These are phyloP conservation scores for Eubasilissa regina DNA, from an alignment of 1,140 invertebrate species.

Conservation along the genomic window DNA sequence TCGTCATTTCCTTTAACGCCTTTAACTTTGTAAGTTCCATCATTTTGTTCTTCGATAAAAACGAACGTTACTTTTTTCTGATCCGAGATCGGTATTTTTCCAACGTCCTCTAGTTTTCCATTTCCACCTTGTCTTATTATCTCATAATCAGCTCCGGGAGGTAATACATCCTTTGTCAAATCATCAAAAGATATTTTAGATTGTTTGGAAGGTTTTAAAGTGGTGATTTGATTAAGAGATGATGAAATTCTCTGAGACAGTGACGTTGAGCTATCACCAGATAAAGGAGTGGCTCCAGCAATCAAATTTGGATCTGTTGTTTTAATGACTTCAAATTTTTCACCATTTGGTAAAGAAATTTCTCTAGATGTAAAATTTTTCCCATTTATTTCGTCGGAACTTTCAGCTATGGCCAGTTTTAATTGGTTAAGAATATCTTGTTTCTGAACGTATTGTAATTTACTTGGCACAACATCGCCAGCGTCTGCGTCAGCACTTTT, in stretches of 20 bases:
- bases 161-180: slow-evolving; percentile 82
- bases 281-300: slow-evolving; percentile 69
- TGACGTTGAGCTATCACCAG: slow-evolving; percentile 64
- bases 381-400: slow-evolving; percentile 75
- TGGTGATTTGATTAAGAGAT: slow-evolving; percentile 63
- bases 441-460: slow-evolving; percentile 65
- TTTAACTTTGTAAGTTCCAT: slow-evolving; percentile 87
- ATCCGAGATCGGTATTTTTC: slow-evolving; percentile 75
- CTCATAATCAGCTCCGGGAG: slow-evolving; percentile 84
- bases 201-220: slow-evolving; percentile 65
- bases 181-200: slow-evolving; percentile 77
- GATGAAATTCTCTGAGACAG: slow-evolving; percentile 67
- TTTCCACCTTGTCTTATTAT: slow-evolving; percentile 81
- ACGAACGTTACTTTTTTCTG: slow-evolving; percentile 90
- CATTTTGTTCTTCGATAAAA: slow-evolving; percentile 86
- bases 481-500: slow-evolving; percentile 68
- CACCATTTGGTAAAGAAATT: slow-evolving; percentile 81
- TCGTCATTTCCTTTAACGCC: slow-evolving; percentile 83
- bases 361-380: slow-evolving; percentile 82
- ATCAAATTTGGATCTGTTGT: slow-evolving; percentile 78
- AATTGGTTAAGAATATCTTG: slow-evolving; percentile 79
- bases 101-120: slow-evolving; percentile 81
- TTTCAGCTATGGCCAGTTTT: slow-evolving; percentile 80
- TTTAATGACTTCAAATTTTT: slow-evolving; percentile 81
- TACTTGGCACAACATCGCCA: slow-evolving; percentile 64